Base-by-base conservation (phyloP, 2,113 vertebrate genomes). In the Falco punctatus region DNA sequence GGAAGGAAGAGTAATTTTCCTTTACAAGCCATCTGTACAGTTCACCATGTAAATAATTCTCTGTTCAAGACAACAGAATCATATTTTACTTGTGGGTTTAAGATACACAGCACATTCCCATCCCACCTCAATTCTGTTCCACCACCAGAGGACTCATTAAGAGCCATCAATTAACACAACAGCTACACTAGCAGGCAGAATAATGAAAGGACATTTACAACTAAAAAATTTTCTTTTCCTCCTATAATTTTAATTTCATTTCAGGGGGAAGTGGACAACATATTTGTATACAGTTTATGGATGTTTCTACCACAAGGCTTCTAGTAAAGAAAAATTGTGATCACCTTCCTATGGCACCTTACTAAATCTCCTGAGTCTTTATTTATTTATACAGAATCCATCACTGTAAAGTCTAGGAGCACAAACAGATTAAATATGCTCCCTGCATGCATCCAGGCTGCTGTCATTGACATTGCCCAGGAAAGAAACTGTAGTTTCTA, bases 1-100 rank as follows among this genome's bases (percentile, higher is more conserved):
- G 92, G 96, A 97, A 97, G 93, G 82, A 97, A 94, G 90, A 97
- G 86, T 77, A 94, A 96, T 97, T 97, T 95, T 79, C 90, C 74
- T 92, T 92, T 75, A 95, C 54, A 95, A 96, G 61, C 91, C 96
- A 97, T 96, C 94, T 97, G 97, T 87, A 97, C n/a, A 58, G 49
- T 75, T 95, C 74, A 77, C 48, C 74, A 70, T 55, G 46, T 93
- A 96, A 97, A 95, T 91, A 94, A 91, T 71, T 75, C 87, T 95
- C 83, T 86, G 48, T 89, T 92, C 74, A 86, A 96, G 83, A 94
- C 77, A 95, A 94, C 65, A 69, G 79, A 95, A 92, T 86, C 86
- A 62, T 88, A 95, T 90, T 96, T 96, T 84, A 88, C 65, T 90
- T 88, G 33, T 48, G 27, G 22, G 26, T 91, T 96, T 95, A 86